Conservation (phyloP, 2,113 vertebrate genomes). For the Hydropotes inermis region DNA sequence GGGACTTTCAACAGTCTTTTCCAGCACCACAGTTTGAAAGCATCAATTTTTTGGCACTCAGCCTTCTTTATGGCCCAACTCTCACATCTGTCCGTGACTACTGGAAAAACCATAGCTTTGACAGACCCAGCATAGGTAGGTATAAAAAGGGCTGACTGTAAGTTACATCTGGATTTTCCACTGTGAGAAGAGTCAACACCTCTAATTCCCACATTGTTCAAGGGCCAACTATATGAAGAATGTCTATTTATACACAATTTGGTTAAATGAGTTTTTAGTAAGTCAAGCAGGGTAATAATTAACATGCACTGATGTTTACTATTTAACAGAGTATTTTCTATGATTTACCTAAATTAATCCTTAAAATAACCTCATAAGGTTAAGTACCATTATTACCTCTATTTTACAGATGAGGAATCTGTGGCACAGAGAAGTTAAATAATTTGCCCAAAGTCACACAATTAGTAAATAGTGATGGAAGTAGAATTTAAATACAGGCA, state of each 20-base stretch:
- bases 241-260: background rate
- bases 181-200: background rate
- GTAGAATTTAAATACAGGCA: background rate
- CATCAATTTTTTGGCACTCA: background rate
- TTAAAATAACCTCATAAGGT: background rate
- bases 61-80: background rate
- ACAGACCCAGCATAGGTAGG: background rate
- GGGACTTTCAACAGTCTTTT: background rate
- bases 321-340: background rate
- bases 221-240: background rate
- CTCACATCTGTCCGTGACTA: background rate
- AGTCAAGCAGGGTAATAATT: background rate
- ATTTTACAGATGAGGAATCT: background rate
- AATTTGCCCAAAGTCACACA: constrained; percentile 3
- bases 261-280: background rate
- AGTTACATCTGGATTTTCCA: background rate
- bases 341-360: background rate
- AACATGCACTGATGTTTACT: background rate
- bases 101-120: background rate
- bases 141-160: background rate
- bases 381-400: background rate
- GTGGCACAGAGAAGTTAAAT: background rate
- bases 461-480: background rate
- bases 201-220: background rate
- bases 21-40: background rate